phyloP scores from a whole-genome alignment of 2,113 vertebrate species.

The Guaruba guarouba region DNA sequence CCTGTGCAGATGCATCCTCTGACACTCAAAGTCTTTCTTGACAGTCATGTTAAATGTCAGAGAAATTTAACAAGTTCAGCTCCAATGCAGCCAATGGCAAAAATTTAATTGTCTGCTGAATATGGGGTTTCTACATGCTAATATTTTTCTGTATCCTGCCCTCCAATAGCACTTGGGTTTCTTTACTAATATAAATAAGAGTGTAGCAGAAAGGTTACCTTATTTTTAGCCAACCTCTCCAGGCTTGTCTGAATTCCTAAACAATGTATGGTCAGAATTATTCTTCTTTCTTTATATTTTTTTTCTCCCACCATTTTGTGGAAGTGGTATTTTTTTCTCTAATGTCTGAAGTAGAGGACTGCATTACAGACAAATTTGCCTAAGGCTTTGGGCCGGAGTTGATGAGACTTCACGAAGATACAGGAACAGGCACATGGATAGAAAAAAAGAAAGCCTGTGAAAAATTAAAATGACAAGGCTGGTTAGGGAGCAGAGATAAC shows the following conservation, averaged over 20 bases:
- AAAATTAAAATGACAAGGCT: constrained; percentile 73
- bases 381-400: constrained; percentile 53
- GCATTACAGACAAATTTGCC: constrained; percentile 54
- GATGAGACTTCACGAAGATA: constrained; percentile 63
- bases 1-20: background rate
- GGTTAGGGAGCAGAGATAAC: constrained; percentile 66
- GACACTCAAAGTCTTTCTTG: background rate
- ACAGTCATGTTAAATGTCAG: background rate
- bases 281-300: background rate
- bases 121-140: background rate
- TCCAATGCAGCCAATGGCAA: background rate
- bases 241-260: background rate
- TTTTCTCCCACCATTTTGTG: background rate
- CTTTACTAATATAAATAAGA: background rate
- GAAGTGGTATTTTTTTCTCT: background rate
- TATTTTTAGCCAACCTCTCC: background rate
- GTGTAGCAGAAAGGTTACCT: background rate
- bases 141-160: background rate
- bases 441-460: constrained; percentile 62
- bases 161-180: background rate
- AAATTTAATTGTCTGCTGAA: background rate
- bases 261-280: background rate
- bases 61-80: background rate
- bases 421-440: constrained; percentile 41
- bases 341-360: constrained; percentile 32